Base-by-base conservation (phyloP, 2,113 vertebrate species). In the Tonatia bakeri region DNA sequence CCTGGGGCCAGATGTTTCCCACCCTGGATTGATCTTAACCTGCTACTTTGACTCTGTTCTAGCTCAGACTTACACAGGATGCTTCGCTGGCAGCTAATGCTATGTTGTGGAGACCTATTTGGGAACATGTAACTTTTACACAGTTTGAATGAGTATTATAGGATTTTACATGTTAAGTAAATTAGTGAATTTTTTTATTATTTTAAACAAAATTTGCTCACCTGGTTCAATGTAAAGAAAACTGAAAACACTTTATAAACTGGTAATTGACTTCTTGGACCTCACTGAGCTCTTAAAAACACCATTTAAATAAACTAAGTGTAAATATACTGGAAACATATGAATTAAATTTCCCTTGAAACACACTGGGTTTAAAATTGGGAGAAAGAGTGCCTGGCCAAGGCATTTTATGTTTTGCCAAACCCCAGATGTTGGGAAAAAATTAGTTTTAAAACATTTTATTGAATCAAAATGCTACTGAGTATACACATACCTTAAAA, bases 331-430 rank as follows among this genome's bases (percentile, higher is more conserved):
- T 90, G 13, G 54, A 96, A 96, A 95, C 87, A 97, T 87, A 91
- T 90, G 96, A 97, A 94, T 87, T 94, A 92, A 97, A 97, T 98
- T 97, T 96, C 83, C 86, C 61, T 94, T 94, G 87, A 95, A 97
- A 95, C 91, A 8, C 31, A 80, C 26, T 96, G 52, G 54, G 31
- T 94, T 96, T 96, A 61, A 95, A 95, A 90, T 79, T 81, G 9
- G n/a, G 75, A 94, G 36, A 47, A 95, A 95, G 73, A 76, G 45
- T 69, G 36, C 24, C 87, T 95, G 52, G 94, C 79, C 90, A 97
- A 96, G 65, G 22, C 3, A 76, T 50, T 94, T 91, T 84, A 75
- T 77, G 69, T 93, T 93, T 94, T 95, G 94, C 96, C 94, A 97
- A 97, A 96, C 65, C 56, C 87, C 65, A 93, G 91, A 85, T 94